A percentile compares a stretch with the other conserved stretches of the same genome.
phyloP scores from a whole-genome alignment of 1,140 invertebrate species.

The Drosophila melanogaster region Release_6_plus_ISO1_MT NT_033777.3:11036501-11037000 shows the following conservation, averaged over 20 bases:
- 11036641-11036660: conserved; percentile 45
- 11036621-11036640: neutral
- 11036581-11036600: neutral
- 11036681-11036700: conserved; percentile 20
- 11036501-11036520: conserved; percentile 34
- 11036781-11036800: neutral
- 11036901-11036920: conserved; percentile 77
- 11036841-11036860: conserved; percentile 27
- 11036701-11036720: neutral
- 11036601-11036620: too few species aligned
- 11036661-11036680: conserved; percentile 32
- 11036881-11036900: conserved; percentile 61
- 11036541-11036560: conserved; percentile 14
- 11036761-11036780: conserved; percentile 21
- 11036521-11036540: conserved; percentile 42
- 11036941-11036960: conserved; percentile 58
- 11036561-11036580: conserved; percentile 29
- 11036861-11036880: conserved; percentile 55
- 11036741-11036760: conserved; percentile 52
- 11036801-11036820: neutral
- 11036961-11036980: conserved; percentile 15
- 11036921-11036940: conserved; percentile 73
- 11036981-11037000: conserved; percentile 77
- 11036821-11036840: conserved; percentile 26
- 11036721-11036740: conserved; percentile 35